phyloP scores from a whole-genome alignment of 2,113 vertebrate genomes.

The Ammodytes dubius region DNA sequence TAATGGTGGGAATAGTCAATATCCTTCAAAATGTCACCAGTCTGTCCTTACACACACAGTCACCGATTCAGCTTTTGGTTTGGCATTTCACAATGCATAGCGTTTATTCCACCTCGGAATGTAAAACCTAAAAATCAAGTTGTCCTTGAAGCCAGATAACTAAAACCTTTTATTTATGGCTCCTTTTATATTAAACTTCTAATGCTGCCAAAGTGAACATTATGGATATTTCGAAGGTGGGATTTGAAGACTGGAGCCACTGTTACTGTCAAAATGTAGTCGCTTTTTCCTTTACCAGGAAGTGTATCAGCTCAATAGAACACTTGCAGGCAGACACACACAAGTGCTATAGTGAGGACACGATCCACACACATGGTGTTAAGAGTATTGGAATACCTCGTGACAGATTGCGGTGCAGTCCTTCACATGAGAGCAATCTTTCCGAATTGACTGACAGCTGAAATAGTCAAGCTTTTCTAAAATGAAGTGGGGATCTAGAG shows the following conservation, averaged over 20 bases:
- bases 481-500: conserved; percentile 10
- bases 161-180: conserved; percentile 5
- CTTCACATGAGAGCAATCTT: conserved; percentile 41
- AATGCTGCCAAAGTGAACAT: conserved; percentile 21
- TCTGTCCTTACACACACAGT: neutral
- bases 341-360: neutral
- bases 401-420: conserved; percentile 31
- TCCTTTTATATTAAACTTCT: neutral
- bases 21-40: conserved; percentile 41
- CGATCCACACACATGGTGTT: conserved; percentile 15
- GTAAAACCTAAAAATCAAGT: neutral
- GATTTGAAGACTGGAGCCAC: neutral
- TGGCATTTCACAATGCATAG: neutral
- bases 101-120: neutral
- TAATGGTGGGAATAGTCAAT: conserved; percentile 30
- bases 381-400: conserved; percentile 45
- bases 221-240: neutral
- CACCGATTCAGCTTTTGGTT: conserved; percentile 1
- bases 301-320: conserved; percentile 17
- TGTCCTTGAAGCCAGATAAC: conserved; percentile 3
- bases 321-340: conserved; percentile 20
- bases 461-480: conserved; percentile 15
- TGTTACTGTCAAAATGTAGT: conserved; percentile 2
- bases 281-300: conserved; percentile 2
- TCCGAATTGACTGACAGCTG: conserved; percentile 43